Conservation (phyloP, 2,113 vertebrate genomes). For the Rattus rattus region DNA sequence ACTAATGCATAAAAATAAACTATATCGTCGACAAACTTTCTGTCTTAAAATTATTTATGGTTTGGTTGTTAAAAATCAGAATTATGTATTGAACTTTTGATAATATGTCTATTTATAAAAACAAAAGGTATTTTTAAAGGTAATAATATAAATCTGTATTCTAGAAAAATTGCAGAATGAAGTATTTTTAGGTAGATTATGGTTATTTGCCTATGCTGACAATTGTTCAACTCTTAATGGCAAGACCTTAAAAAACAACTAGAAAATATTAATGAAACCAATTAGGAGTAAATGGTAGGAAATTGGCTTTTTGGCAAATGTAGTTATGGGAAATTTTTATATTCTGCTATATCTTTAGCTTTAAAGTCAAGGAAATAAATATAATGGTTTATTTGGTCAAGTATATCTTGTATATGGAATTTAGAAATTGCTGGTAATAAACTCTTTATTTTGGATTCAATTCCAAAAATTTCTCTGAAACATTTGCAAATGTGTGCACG, state of each 20-base stretch:
- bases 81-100: slow-evolving; percentile 46
- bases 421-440: slow-evolving; percentile 13
- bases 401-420: slow-evolving; percentile 4
- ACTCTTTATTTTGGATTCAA: slow-evolving; percentile 29
- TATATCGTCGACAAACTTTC: neutral
- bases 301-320: slow-evolving; percentile 41
- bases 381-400: slow-evolving; percentile 32
- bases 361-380: slow-evolving; percentile 28
- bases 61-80: slow-evolving; percentile 3
- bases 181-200: neutral
- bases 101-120: slow-evolving; percentile 14
- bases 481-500: slow-evolving; percentile 2
- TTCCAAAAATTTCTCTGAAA: slow-evolving; percentile 59
- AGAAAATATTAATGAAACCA: slow-evolving; percentile 8
- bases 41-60: slow-evolving; percentile 50
- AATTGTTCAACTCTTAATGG: neutral
- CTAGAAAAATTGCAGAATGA: neutral
- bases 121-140: slow-evolving; percentile 28
- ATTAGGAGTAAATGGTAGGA: slow-evolving; percentile 23
- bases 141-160: slow-evolving; percentile 5
- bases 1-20: slow-evolving; percentile 23
- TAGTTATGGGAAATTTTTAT: slow-evolving; percentile 8
- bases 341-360: slow-evolving; percentile 42
- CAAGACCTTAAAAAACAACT: neutral
- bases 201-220: neutral